Base-by-base conservation (phyloP, 30 jellyfish, hydroid and myxozoan genomes). In the Kudoa iwatai region DNA sequence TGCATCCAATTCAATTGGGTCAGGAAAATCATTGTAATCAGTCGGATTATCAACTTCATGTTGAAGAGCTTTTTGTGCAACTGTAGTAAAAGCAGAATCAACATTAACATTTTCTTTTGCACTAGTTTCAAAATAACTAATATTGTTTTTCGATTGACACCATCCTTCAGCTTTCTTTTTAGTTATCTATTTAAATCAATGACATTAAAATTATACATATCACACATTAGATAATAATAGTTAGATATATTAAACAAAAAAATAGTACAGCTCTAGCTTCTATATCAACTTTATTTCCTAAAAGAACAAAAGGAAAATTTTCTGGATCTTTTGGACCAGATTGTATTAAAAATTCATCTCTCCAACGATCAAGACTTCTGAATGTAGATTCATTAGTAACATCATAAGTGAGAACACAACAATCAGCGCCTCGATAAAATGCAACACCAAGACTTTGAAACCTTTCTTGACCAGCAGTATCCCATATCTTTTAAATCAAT, bases 311-410 rank as follows among this genome's bases (percentile, higher is more conserved):
- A 1, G 96, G 96, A 39, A 77, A 77, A 46, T 77, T 77, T 48
- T 77, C 96, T 16, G 96, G 96, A 39, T 77, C 96, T 20, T 88
- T 59, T 0, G 96, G 96, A 48, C 96, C 63, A 10, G 96, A 87
- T 38, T 77, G 96, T 39, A 77, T 77, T n/a, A 77, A 65, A 31
- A 77, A 77, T 43, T 77, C 96, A 45, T 77, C 96, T 42, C 96
- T 43, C 96, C 96, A 77, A 44, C 88, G 55, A 53, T 77, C 96
- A 28, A 77, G 44, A 4, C 88, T 77, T 59, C 63, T 77, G 50
- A 77, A 61, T 1, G 96, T 64, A 42, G 57, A 62, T 25, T 87
- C 88, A 19, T 87, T 84, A 17, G 96, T 77, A 1, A 77, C 96
- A 51, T 77, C 96, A 53, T 62, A 77, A 2, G 63, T 88, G 9